Evolutionary conservation across 1,140 invertebrate species (phyloP), one percentile per base, ranked within the genome.

Genomic region (Euborellia annulipes): DNA sequence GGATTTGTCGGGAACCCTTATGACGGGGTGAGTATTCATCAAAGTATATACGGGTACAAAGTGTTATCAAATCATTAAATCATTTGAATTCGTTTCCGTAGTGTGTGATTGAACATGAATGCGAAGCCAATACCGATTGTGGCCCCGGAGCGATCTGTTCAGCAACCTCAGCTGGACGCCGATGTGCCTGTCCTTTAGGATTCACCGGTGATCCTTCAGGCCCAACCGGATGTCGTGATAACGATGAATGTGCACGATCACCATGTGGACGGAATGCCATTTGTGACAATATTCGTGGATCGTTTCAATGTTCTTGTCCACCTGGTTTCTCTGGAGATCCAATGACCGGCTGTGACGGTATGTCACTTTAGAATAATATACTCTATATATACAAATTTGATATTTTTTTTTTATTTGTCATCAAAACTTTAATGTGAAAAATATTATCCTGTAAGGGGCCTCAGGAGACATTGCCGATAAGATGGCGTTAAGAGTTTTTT

Each of bases 1-100:
- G 90, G 90, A 50, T 92, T 76, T 60, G 70, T 75, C 45, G 86
- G 88, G 62, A 84, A 91, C 71, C 81, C 88, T n/a, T 86, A 78
- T 60, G 75, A 79, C 65, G 83, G 76, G 50, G 79, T 82, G 57
- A 62, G 66, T 18, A n/a, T n/a, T n/a, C n/a, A n/a, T n/a, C n/a
- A n/a, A n/a, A n/a, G n/a, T n/a, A n/a, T n/a, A n/a, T n/a, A n/a
- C n/a, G n/a, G n/a, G n/a, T n/a, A n/a, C n/a, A n/a, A n/a, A n/a
- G n/a, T n/a, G n/a, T n/a, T n/a, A n/a, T n/a, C n/a, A n/a, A n/a
- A n/a, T n/a, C n/a, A n/a, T n/a, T n/a, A n/a, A n/a, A n/a, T n/a
- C n/a, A n/a, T n/a, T n/a, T n/a, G n/a, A n/a, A n/a, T n/a, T n/a
- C n/a, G n/a, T n/a, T n/a, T n/a, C n/a, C n/a, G 6, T 53, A 85